Base-by-base conservation (phyloP, 2,797 vertebrate genomes). In the Ctenochaetus hawaiiensis region DNA sequence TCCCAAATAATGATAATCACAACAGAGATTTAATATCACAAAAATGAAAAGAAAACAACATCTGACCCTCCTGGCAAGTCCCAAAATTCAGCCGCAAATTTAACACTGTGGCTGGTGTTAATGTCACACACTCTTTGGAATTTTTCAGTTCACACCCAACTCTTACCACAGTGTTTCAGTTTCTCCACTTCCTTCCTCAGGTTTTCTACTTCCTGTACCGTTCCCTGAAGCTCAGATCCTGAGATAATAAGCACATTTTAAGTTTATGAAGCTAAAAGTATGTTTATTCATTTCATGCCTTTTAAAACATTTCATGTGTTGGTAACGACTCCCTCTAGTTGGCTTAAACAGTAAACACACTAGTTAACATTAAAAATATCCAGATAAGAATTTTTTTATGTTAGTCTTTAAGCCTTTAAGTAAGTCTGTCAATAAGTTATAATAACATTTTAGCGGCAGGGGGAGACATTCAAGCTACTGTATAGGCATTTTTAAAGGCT, bases 81-180 rank as follows among this genome's bases (percentile, higher is more conserved):
- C 30, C 30, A 34, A 34, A 34, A 34, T 34, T 34, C 30, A 34
- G 6, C 30, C 6, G 7, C 30, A 34, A 34, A 34, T 34, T 34
- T 34, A 34, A 73, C 14, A 34, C 6, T 34, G 30, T 56, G 20
- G 17, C 58, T 52, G 20, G 41, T 5, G n/a, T 23, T 71, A 7
- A 34, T 2, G 0, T 43, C 41, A n/a, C n/a, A 69, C 16, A 45
- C 51, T 44, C 58, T 63, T 26, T 12, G 12, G 16, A 59, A 30
- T 48, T 22, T 51, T 26, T 56, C 47, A 56, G 8, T 52, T 74
- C 44, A 72, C 16, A 68, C 22, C 34, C 47, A 43, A 63, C 30
- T 85, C 93, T 94, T 86, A 96, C 94, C 94, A 88, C 87, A 88
- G 62, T 90, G 87, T 81, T 94, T 95, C 68, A 95, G 82, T 77